Evolutionary conservation across 1,140 invertebrate genomes (phyloP), one percentile per base, ranked within the genome.

Genomic region (Euwallacea similis): DNA sequence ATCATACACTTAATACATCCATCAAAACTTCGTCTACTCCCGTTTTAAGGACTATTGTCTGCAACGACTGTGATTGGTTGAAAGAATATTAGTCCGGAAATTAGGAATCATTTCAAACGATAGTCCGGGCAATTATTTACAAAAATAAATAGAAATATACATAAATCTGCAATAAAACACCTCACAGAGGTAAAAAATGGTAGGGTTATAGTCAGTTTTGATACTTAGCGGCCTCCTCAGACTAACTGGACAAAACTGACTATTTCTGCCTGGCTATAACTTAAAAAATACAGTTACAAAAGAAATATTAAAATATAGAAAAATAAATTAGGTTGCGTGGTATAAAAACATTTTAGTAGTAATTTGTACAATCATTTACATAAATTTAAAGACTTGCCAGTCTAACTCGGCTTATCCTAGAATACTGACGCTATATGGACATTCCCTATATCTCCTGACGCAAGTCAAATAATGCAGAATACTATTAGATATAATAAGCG

Each of bases 61-160:
- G 21, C 21, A 33, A 33, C 21, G 21, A 33, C 21, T 4, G 1
- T 33, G 21, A 33, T 33, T 33, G 21, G 21, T 33, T 33, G 21
- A 33, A 33, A 4, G 21, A 4, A 33, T 4, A 33, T 33, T 33
- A 33, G 21, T 33, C 21, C 21, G 21, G 21, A 33, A 33, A 33
- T 33, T 33, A 33, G 21, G 1, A 46, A 42, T 54, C 60, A 56
- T 62, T 69, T 69, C 47, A 64, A 73, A 70, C 46, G 53, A 60
- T 47, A 66, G 73, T 70, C 46, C 15, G 13, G 10, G 63, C 13
- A 60, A 66, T 63, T 68, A 74, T 74, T 73, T 56, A 73, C 66
- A 72, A 74, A 69, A 74, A 75, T 75, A 75, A 75, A 75, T 75
- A 75, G 73, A 68, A 74, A 75, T 75, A 43, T 75, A 75, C 74